phyloP scores from a whole-genome alignment of 2,888 invertebrate species.

The Catocala nupta region DNA sequence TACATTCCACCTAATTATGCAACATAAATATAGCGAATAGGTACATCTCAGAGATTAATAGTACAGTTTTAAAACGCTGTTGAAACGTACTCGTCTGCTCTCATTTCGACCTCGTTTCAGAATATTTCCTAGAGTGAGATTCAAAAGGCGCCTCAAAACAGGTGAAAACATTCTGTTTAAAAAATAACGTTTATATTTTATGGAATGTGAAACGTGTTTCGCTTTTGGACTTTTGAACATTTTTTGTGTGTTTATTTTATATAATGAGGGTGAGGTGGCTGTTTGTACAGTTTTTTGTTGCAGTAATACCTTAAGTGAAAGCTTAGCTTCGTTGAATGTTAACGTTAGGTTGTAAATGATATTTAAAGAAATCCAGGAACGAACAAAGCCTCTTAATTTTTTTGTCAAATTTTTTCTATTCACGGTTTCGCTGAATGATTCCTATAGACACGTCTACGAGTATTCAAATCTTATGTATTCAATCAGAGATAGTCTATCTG shows the following conservation, averaged over 20 bases:
- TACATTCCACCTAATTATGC: conserved; percentile 30
- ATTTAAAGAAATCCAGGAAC: too few relatives aligned
- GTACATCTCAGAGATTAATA: conserved; percentile 43
- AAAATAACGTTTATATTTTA: conserved; percentile 42
- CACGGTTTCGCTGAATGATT: too few relatives aligned
- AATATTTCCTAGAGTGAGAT: conserved; percentile 42
- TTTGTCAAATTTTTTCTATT: too few relatives aligned
- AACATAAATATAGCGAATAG: conserved; percentile 30
- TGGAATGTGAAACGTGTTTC: conserved; percentile 28
- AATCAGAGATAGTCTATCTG: too few relatives aligned
- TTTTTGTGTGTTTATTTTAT: conserved; percentile 24
- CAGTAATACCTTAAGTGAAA: conserved; percentile 3
- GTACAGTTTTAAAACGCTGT: conserved; percentile 42
- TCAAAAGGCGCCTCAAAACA: conserved; percentile 39
- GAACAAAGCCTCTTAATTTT: too few relatives aligned
- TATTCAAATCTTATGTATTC: too few relatives aligned
- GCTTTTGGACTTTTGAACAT: conserved; percentile 10
- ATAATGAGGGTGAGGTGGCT: conserved; percentile 12
- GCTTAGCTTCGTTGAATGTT: not conserved
- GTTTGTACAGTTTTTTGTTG: not conserved
- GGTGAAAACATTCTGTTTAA: conserved; percentile 39
- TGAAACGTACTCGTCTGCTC: conserved; percentile 43
- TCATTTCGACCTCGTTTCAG: conserved; percentile 48
- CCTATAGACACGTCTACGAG: too few relatives aligned
- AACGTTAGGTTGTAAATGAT: too few relatives aligned